Evolutionary conservation across 1,140 invertebrate species (phyloP), one percentile per base, ranked within the genome.

Genomic region (Drosophila sulfurigaster): DNA sequence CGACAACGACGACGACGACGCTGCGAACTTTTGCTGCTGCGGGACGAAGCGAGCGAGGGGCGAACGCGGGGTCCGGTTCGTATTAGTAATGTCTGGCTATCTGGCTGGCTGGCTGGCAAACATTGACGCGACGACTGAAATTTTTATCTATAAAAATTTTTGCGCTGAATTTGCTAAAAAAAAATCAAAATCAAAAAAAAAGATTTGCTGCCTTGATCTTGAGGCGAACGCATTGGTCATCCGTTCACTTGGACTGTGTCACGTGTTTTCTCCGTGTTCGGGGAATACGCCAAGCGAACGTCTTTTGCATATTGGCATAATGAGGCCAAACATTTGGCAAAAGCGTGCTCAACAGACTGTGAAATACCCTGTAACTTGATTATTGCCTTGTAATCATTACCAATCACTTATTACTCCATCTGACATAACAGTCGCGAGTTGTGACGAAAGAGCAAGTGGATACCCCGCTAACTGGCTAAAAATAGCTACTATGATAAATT

Each of bases 191-290:
- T n/a, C n/a, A 20, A 20, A 20, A 20, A 20, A 20, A 25, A 25
- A 52, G 25, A 41, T 13, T 15, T 38, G 38, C 45, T 30, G 78
- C 74, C 75, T 46, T 64, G 76, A 82, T 74, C 79, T 74, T 79
- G 38, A 46, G 25, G n/a, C 15, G 54, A 10, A 32, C 32, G 41
- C 20, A 70, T 71, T 59, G 60, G 62, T 65, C 74, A 73, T 65
- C 32, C 56, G 28, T 66, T 65, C 48, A 16, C 35, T 41, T 16
- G 43, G 67, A 41, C 51, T 54, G 43, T 52, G 57, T 85, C 85
- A 89, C 86, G 85, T 74, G 85, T 54, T 54, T 8, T 11, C 32
- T 35, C 75, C 85, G 85, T 89, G 85, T n/a, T 67, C 75, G 81
- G 85, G 85, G 81, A 89, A 89, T 85, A 89, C 85, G 76, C 69